Percentiles rank a stretch among this genome's conserved stretches.
phyloP scores from a whole-genome alignment of 2,888 invertebrate species.

The Trichacis sp. region DNA sequence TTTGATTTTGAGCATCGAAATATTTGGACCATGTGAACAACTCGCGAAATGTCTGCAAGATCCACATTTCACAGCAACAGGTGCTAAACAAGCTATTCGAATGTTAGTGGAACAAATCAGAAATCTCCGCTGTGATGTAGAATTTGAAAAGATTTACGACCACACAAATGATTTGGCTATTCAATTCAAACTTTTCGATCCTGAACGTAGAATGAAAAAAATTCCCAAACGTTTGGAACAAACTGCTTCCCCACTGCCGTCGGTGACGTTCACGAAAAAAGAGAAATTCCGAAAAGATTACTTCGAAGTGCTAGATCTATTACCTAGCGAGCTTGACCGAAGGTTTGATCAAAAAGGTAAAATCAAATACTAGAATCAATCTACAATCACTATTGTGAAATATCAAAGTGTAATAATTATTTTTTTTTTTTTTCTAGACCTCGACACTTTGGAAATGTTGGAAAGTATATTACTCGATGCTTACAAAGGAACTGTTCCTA shows the following conservation, averaged over 20 bases:
- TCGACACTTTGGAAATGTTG: neutral
- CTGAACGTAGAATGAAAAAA: conserved; percentile 3
- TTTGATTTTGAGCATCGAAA: neutral
- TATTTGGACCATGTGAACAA: conserved; percentile 7
- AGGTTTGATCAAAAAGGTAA: neutral
- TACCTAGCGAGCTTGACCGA: neutral
- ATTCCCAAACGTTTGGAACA: conserved; percentile 3
- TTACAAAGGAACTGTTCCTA: too few species aligned
- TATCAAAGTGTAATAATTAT: too few species aligned
- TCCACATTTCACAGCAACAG: neutral
- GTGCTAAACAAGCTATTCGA: neutral
- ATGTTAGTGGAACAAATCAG: neutral
- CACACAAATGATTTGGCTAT: neutral
- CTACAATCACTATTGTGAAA: too few species aligned
- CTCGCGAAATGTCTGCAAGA: neutral
- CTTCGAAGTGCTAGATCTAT: neutral
- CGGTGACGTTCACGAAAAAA: neutral
- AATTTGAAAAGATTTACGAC: conserved; percentile 5
- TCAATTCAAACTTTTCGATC: neutral
- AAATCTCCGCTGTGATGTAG: neutral
- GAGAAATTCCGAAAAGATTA: neutral
- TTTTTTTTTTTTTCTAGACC: too few species aligned
- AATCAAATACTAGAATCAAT: too few species aligned
- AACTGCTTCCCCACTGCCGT: neutral
- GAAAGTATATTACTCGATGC: conserved; percentile 4